Conservation (phyloP, 2,888 invertebrate species). For the Diplazon laetatorius region DNA sequence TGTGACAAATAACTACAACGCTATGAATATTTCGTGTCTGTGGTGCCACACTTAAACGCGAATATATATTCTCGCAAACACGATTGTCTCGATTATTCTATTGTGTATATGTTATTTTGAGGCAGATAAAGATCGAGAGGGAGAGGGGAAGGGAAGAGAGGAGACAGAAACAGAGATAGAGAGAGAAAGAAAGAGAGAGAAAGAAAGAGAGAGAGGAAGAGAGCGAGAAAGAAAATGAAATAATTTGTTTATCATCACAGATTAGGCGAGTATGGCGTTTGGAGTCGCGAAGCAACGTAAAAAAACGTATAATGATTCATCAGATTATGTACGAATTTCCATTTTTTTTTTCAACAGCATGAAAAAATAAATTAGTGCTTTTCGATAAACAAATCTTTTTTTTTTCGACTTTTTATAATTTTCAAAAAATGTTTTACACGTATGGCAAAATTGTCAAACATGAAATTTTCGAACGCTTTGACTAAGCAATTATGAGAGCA, state of each 20-base stretch:
- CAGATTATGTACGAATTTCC: conserved; percentile 18
- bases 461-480: conserved; percentile 76
- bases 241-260: conserved; percentile 21
- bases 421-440: too few species aligned
- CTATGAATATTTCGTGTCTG: conserved; percentile 63
- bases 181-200: background rate
- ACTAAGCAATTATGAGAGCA: conserved; percentile 80
- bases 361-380: conserved; percentile 70
- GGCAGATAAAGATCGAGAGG: background rate
- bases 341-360: conserved; percentile 57
- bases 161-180: background rate
- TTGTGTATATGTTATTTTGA: conserved; percentile 24
- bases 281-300: conserved; percentile 26
- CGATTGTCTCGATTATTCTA: conserved; percentile 24
- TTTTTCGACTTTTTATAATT: background rate
- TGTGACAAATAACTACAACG: conserved; percentile 50
- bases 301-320: too few species aligned
- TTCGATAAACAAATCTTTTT: conserved; percentile 24
- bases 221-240: background rate
- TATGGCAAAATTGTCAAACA: conserved; percentile 70
- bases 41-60: conserved; percentile 76
- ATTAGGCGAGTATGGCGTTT: conserved; percentile 54
- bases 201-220: background rate
- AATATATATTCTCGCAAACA: conserved; percentile 36
- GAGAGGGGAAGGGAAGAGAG: background rate